Base-by-base conservation (phyloP, 2,113 vertebrate genomes). In the Leptosomus discolor region DNA sequence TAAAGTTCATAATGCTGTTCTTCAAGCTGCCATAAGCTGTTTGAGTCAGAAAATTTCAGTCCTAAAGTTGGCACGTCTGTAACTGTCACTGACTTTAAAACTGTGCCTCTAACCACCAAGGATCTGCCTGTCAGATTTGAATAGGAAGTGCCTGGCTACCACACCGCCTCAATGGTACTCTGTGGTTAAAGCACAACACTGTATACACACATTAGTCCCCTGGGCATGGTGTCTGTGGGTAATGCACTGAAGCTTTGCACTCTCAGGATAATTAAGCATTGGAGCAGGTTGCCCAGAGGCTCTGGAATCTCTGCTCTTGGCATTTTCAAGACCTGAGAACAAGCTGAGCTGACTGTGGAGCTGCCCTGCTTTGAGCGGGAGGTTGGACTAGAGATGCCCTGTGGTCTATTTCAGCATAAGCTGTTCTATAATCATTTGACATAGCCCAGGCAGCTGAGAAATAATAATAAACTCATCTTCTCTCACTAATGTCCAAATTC, bases 321-420 rank as follows among this genome's bases (percentile, higher is more conserved):
- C 41, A 67, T 24, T 46, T 88, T 81, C 24, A 69, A 14, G 60
- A 50, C 24, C n/a, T 45, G 36, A 74, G 54, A 60, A 61, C 11
- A 26, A 85, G 34, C 56, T 51, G 69, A 76, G 45, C 43, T 63
- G 56, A 57, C 27, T 36, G 19, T 21, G 30, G 56, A 51, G 37
- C 75, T 76, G 61, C 29, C 24, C 9, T 0, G 2, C 56, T 80
- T 69, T 0, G 1, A 21, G 56, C 0, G 0, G 29, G 37, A 85
- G n/a, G 12, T 27, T 54, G 39, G 51, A 34, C 29, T 37, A 20
- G 29, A 75, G 14, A 22, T 22, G 7, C 77, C 19, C 34, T 67
- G 21, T 30, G 27, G 14, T 69, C 30, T 19, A 2, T 50, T 76
- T 79, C 46, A 58, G 48, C 19, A 26, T n/a, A 21, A 85, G 29